Conservation (phyloP, 2,888 invertebrate species). For the Kryphioiulus occultus region DNA sequence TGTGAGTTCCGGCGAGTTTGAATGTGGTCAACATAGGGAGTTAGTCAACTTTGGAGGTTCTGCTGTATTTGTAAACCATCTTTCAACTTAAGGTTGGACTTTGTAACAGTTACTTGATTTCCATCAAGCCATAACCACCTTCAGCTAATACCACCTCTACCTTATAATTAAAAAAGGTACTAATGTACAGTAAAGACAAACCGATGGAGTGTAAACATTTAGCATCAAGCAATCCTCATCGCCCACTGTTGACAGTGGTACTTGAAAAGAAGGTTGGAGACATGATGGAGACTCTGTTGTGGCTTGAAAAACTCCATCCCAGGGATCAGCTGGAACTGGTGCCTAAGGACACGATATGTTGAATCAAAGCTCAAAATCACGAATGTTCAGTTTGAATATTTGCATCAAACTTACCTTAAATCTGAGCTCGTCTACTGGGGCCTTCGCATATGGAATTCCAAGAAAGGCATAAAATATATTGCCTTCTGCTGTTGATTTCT, state of each 20-base stretch:
- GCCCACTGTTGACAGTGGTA: not conserved
- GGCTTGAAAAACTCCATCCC: not conserved
- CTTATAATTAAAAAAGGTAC: too few relatives aligned
- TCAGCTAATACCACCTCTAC: too few relatives aligned
- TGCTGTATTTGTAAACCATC: too few relatives aligned
- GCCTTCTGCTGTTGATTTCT: not conserved
- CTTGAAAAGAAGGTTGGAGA: not conserved
- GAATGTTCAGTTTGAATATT: too few relatives aligned
- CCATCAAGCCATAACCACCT: too few relatives aligned
- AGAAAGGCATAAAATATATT: not conserved
- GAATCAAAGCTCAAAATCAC: too few relatives aligned
- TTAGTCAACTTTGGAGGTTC: too few relatives aligned
- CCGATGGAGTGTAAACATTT: slow-evolving; percentile 42
- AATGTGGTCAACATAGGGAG: too few relatives aligned
- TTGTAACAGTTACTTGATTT: too few relatives aligned
- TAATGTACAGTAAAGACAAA: too few relatives aligned
- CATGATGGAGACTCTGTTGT: not conserved
- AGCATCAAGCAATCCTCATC: slow-evolving; percentile 43
- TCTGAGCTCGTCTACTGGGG: not conserved
- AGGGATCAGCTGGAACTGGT: slow-evolving; percentile 20
- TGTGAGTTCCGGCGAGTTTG: too few relatives aligned
- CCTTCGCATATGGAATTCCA: not conserved
- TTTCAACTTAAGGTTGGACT: not conserved
- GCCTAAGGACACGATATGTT: not conserved
- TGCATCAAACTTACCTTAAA: too few relatives aligned